Conservation (phyloP, 2,113 vertebrate species). For the Bombycilla garrulus region DNA sequence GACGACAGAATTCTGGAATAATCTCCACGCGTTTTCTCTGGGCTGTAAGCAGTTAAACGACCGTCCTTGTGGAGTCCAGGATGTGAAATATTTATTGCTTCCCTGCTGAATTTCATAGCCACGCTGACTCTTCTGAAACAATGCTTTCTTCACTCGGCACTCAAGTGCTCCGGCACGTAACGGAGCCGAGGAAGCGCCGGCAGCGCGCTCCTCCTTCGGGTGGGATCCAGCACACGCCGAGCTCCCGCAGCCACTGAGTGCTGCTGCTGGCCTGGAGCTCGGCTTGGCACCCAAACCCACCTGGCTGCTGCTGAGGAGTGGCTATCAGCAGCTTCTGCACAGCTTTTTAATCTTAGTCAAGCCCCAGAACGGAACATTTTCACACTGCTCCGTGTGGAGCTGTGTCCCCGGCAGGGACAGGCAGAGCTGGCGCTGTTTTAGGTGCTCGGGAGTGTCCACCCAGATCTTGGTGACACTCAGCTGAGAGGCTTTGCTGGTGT, state of each 20-base stretch:
- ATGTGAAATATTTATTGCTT: background rate
- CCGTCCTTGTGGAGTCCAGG: background rate
- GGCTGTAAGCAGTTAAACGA: background rate
- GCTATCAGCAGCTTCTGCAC: fast-evolving
- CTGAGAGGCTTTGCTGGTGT: background rate
- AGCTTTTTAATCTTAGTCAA: fast-evolving
- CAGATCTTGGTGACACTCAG: background rate
- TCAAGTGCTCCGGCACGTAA: background rate
- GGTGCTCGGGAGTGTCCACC: background rate
- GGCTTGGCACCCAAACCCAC: background rate
- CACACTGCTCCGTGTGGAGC: fast-evolving
- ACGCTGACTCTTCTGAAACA: background rate
- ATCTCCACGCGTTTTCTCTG: background rate
- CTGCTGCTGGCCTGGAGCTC: background rate
- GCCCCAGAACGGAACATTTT: fast-evolving
- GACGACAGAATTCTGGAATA: background rate
- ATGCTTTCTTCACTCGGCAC: background rate
- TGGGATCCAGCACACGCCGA: fast-evolving
- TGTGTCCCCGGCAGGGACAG: background rate
- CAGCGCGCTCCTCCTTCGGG: background rate
- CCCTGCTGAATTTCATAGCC: background rate
- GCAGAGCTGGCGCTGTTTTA: fast-evolving
- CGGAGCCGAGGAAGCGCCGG: fast-evolving
- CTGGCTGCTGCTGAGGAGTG: fast-evolving
- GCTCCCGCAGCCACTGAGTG: fast-evolving